Percentiles rank a stretch among this genome's conserved stretches.
phyloP scores from a whole-genome alignment of 1,140 invertebrate genomes.

The Ectropis grisescens region DNA sequence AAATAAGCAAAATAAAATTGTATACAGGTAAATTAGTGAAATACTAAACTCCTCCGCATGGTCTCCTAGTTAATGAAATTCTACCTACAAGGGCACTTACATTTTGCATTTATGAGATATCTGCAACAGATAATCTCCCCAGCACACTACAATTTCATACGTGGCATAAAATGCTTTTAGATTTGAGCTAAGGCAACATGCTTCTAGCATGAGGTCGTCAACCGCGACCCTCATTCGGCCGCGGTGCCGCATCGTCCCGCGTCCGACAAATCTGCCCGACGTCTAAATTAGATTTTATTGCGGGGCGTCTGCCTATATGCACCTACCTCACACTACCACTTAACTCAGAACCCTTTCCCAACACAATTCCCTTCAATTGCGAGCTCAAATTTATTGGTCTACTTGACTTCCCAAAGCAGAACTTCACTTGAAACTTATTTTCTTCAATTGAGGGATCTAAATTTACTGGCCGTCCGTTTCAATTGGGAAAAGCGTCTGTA shows the following conservation, averaged over 20 bases:
- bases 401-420: background rate
- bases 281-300: conserved; percentile 70
- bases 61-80: too few relatives aligned
- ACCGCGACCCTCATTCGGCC: conserved; percentile 39
- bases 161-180: too few relatives aligned
- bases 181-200: too few relatives aligned
- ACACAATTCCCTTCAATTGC: too few relatives aligned
- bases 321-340: conserved; percentile 28
- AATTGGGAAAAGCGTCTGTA: conserved; percentile 44
- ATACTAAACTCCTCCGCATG: too few relatives aligned
- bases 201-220: conserved; percentile 33
- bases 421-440: background rate
- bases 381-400: too few relatives aligned
- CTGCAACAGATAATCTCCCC: too few relatives aligned
- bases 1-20: too few relatives aligned
- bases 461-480: conserved; percentile 24
- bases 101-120: too few relatives aligned
- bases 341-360: conserved; percentile 3
- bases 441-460: conserved; percentile 17
- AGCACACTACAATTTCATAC: too few relatives aligned
- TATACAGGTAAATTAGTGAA: too few relatives aligned
- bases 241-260: conserved; percentile 30
- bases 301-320: conserved; percentile 45
- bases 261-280: conserved; percentile 52
- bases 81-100: too few relatives aligned